Evolutionary conservation across 2,113 vertebrate genomes (phyloP), one percentile per base, ranked within the genome.

Genomic region (Mirza zaza): DNA sequence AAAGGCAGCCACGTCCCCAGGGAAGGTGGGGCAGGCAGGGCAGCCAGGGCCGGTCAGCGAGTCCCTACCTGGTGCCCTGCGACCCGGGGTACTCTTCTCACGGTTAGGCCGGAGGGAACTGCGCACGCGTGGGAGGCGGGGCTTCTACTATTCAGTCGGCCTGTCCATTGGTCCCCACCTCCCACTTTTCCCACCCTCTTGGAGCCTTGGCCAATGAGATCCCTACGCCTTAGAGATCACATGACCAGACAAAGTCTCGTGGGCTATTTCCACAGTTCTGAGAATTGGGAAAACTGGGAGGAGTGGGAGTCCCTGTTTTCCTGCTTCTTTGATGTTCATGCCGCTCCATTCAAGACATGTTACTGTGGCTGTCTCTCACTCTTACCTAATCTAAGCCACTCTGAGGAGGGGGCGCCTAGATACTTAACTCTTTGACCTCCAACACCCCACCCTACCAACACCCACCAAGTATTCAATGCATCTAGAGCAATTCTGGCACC

Each of bases 31-130:
- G 71, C 1, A 23, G 9, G 32, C 14, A 55, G 15, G 15, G 52
- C 52, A 55, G 52, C 52, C 39, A 6, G 23, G 23, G 71, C 3
- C 1, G 2, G 34, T 8, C n/a, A 4, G 67, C 0, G 18, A 52
- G 27, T 7, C 11, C 1, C 18, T 32, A 23, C 85, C 34, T 2
- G 14, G 8, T 3, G 5, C 27, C 4, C 0, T 1, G 1, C 7
- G 7, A 12, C 5, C 32, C 8, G 0, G 45, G 0, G 2, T 2
- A 9, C n/a, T 13, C 39, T 27, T 50, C 1, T 21, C 0, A 4
- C 5, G 17, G 8, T 6, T 13, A 3, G 27, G 59, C 32, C 42
- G 2, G 27, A 87, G 6, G 4, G 7, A 10, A 39, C 50, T 42
- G 85, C 32, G 59, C 96, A 85, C 1, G 89, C 14, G 36, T 2